Evolutionary conservation across 2,797 vertebrate species (phyloP), one percentile per base, ranked within the genome.

Genomic region (Parotocinclus haroldoi): DNA sequence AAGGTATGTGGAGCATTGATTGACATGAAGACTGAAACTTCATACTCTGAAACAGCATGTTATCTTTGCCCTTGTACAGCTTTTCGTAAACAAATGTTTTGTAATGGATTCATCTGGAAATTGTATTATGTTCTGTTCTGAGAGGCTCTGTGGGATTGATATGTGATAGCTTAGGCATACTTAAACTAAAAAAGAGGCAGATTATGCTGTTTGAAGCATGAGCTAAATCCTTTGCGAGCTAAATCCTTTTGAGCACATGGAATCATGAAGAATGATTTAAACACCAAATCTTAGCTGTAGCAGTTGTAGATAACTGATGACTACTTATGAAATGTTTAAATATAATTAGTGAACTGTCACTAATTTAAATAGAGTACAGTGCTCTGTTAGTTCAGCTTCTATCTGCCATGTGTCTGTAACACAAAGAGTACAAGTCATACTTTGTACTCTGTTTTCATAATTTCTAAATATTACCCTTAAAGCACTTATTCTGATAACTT

Each of bases 1-100:
- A 86, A 99, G 97, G 97, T 99, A 86, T 66, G 51, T 76, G 18
- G 62, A 66, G 49, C 45, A 62, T 10, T 10, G 40, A 39, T 62
- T 19, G 58, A 56, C 58, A 48, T 45, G 44, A 61, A 12, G 36
- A 16, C 55, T 54, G 42, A 18, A 44, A 46, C 14, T 53, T n/a
- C 40, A 46, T n/a, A 19, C 14, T 45, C 40, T 45, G 5, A 64
- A 44, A 63, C 50, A 12, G 53, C 9, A 56, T 27, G 9, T 37
- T 16, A 17, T 51, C 16, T 4, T 14, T 38, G 14, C 11, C 0
- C n/a, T 54, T 45, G 36, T 37, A 10, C 39, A 13, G 16, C 3
- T n/a, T 17, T 63, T 36, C 9, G 3, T 8, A 50, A 50, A 36
- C 36, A 9, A 45, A 54, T 64, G 19, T 54, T 42, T 42, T 42